Evolutionary conservation across 2,888 invertebrate species (phyloP), one percentile per base, ranked within the genome.

Genomic region (Cylloceria caligata): DNA sequence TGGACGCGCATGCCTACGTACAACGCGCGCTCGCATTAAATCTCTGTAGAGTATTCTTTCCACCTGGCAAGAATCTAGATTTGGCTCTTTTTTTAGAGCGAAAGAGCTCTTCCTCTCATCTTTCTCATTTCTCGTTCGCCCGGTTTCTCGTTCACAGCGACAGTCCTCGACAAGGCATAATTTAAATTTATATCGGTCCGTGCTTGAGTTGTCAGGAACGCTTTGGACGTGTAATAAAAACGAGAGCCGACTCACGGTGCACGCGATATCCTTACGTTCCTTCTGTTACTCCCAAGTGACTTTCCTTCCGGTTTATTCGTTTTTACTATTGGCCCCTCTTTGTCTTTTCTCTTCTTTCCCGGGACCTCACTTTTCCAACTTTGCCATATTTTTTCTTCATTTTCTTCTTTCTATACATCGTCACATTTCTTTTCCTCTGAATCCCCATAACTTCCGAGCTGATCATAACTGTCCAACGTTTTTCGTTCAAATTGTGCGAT

Each of bases 101-200:
- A 24, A 19, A 34, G 36, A 67, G 9, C 27, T 24, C 19, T n/a
- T 42, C 36, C 19, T 36, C 55, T 62, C 36, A 34, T 69, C 71
- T 45, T 57, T 77, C 42, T 34, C 55, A 64, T 57, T 79, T 67
- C 52, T 73, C 39, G 76, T 55, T 65, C 55, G 34, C 57, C 36
- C 24, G 73, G 13, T 67, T 72, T 68, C 55, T 60, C 55, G 47
- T 49, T 68, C 80, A 60, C 81, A 42, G 72, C 68, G 68, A 78
- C 57, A 74, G 73, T 74, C 77, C 73, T 55, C 73, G 73, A 72
- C 64, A 55, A 65, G 77, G 80, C 80, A 85, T 85, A 86, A 86
- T 87, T 87, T 84, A 84, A 86, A 87, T 87, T 87, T 86, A 86
- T 86, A 84, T 85, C 83, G 76, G 68, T 62, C 81, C 75, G 71